These are phyloP conservation scores for Macrosoma leucophasiata DNA, from an alignment of 2,888 invertebrate genomes.

Conservation along the genomic window DNA sequence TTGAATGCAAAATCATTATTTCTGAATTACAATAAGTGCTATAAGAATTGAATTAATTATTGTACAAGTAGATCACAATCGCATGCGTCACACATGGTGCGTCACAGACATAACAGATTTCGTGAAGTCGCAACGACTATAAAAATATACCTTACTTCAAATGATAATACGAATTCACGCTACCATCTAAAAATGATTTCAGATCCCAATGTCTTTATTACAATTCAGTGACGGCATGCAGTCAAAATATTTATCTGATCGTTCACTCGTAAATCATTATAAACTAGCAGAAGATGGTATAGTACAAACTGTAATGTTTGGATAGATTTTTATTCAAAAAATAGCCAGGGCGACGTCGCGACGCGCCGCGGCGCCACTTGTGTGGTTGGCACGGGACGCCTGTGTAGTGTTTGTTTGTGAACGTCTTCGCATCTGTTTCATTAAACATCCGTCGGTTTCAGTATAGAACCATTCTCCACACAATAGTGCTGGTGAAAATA, in stretches of 20 bases:
- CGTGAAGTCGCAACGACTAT: too few species aligned
- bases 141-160: not conserved
- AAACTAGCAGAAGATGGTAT: conserved; percentile 4
- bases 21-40: too few species aligned
- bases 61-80: too few species aligned
- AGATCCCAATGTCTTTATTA: conserved; percentile 18
- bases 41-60: too few species aligned
- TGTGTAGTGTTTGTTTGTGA: conserved; percentile 58
- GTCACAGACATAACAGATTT: too few species aligned
- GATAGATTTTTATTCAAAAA: conserved; percentile 44
- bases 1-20: too few species aligned
- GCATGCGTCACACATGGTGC: too few species aligned
- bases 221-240: conserved; percentile 18
- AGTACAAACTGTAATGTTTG: conserved; percentile 9
- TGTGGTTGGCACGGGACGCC: conserved; percentile 59
- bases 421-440: conserved; percentile 68
- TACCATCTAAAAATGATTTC: too few species aligned
- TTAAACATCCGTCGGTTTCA: conserved; percentile 64
- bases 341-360: conserved; percentile 48
- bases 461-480: conserved; percentile 59
- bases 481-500: conserved; percentile 52
- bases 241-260: conserved; percentile 34
- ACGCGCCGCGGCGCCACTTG: conserved; percentile 54
- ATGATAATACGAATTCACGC: too few species aligned
- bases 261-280: conserved; percentile 12